phyloP scores from a whole-genome alignment of 2,797 vertebrate genomes.

The Lagorchestes hirsutus region DNA sequence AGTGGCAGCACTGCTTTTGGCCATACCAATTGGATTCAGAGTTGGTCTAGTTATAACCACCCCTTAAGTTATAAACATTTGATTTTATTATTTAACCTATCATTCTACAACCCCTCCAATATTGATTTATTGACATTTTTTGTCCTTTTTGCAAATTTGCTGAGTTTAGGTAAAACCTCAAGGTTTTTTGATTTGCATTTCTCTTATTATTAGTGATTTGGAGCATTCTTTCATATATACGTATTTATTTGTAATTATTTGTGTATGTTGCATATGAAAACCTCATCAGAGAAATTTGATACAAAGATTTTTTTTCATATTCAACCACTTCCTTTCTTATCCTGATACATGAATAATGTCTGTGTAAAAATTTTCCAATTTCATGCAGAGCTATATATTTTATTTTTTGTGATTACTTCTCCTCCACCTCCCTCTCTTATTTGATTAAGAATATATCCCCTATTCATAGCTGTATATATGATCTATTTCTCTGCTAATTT shows the following conservation, averaged over 20 bases:
- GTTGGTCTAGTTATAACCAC: not conserved
- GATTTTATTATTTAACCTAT: not conserved
- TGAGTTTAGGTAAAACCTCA: not conserved
- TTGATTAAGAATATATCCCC: not conserved
- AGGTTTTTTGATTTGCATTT: not conserved
- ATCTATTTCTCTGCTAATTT: not conserved
- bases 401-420: not conserved
- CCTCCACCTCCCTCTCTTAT: not conserved
- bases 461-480: not conserved
- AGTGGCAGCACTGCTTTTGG: not conserved
- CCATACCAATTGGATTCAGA: not conserved
- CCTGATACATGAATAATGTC: not conserved
- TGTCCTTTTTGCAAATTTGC: not conserved
- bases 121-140: not conserved
- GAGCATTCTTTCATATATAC: not conserved
- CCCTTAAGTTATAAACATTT: not conserved
- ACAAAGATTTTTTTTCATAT: not conserved
- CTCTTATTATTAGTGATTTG: not conserved
- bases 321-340: not conserved
- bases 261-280: not conserved
- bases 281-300: not conserved
- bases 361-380: not conserved
- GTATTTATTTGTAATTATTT: not conserved
- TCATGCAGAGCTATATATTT: not conserved
- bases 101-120: not conserved